Conservation (phyloP, 1,140 invertebrate species). For the Hypsibius dujardini region DNA sequence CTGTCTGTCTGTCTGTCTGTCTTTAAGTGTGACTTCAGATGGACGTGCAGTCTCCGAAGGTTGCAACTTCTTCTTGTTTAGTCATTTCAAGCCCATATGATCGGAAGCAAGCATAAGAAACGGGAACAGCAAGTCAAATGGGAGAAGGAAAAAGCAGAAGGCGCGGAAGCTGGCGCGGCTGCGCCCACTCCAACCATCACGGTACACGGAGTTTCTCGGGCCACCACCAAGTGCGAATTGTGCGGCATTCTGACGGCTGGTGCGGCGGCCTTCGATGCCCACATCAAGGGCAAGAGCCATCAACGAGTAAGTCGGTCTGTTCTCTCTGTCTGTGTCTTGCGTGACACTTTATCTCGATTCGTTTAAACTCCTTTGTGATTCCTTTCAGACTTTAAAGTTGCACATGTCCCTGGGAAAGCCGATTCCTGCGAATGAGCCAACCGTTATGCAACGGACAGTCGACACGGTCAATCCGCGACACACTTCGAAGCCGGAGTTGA, state of each 20-base stretch:
- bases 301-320: constrained; percentile 48
- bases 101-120: constrained; percentile 96
- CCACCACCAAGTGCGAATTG: constrained; percentile 40
- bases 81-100: constrained; percentile 89
- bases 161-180: constrained; percentile 29
- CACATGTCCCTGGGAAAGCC: constrained; percentile 92
- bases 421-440: constrained; percentile 84
- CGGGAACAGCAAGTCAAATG: constrained; percentile 73
- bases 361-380: constrained; percentile 18
- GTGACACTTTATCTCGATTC: neutral
- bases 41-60: too few species aligned
- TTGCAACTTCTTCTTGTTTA: constrained; percentile 30
- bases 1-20: too few species aligned
- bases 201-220: constrained; percentile 21
- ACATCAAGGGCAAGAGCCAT: constrained; percentile 90
- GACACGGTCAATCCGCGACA: neutral
- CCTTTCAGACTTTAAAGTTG: constrained; percentile 58
- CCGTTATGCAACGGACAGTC: constrained; percentile 39
- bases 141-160: neutral
- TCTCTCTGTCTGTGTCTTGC: constrained; percentile 13
- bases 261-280: constrained; percentile 88
- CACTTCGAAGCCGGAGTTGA: neutral
- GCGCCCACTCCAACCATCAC: constrained; percentile 49
- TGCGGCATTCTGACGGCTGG: constrained; percentile 96
- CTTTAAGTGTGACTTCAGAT: too few species aligned